phyloP scores from a whole-genome alignment of 2,797 vertebrate species.

The Ctenosaura bakeri region DNA sequence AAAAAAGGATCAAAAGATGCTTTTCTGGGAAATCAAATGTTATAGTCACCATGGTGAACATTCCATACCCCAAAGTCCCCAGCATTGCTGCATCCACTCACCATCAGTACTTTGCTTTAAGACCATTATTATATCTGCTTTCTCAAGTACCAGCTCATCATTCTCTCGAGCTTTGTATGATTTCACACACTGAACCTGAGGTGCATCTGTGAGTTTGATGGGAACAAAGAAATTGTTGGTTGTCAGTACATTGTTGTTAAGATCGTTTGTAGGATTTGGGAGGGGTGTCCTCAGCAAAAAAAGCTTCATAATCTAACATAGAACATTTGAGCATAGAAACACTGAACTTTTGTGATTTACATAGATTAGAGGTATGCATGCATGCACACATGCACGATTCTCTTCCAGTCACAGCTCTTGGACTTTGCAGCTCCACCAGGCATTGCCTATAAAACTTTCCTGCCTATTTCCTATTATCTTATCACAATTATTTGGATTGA shows the following conservation, averaged over 20 bases:
- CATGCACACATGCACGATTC: neutral
- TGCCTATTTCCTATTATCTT: neutral
- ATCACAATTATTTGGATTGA: neutral
- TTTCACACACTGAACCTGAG: conserved; percentile 93
- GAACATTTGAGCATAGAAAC: neutral
- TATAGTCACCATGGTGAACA: neutral
- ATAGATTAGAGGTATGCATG: neutral
- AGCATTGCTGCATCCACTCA: conserved; percentile 75
- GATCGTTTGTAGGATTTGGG: too few species aligned
- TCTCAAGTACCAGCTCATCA: conserved; percentile 93
- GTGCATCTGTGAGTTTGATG: conserved; percentile 70
- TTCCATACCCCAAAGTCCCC: neutral
- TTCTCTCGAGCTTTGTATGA: conserved; percentile 91
- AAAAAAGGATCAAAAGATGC: neutral
- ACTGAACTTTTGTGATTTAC: neutral
- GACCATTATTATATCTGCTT: conserved; percentile 93
- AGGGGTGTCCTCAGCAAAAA: too few species aligned
- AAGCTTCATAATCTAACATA: neutral
- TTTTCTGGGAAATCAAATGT: neutral
- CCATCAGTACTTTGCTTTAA: conserved; percentile 90
- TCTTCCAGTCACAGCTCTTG: neutral
- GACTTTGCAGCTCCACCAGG: neutral
- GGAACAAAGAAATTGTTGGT: neutral
- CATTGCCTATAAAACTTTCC: neutral
- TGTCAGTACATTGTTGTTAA: neutral